Evolutionary conservation across 2,113 vertebrate species (phyloP), one percentile per base, ranked within the genome.

Genomic region (Muntiacus muntjak): DNA sequence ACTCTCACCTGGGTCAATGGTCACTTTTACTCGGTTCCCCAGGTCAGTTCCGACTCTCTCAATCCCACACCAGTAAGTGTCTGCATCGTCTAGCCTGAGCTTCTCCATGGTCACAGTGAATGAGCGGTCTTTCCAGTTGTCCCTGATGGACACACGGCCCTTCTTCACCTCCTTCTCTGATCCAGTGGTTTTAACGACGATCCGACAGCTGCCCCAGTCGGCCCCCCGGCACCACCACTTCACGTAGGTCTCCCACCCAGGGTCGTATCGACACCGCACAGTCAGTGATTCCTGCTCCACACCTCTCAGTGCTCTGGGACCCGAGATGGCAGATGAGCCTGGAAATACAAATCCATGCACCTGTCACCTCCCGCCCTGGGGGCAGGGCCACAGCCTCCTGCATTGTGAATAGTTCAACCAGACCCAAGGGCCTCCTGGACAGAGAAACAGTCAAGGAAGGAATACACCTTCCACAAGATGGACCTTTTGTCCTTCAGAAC

Each of bases 171-270:
- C 0, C 0, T 2, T 0, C 23, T 90, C 33, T 0, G 90, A 19
- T 1, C 0, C 8, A 0, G 0, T 2, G 33, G 97, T 98, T 67
- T 2, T 0, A 74, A 98, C 0, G 1, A 97, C 7, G 9, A 81
- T 0, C 0, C 0, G 1, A 28, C 98, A 98, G 10, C 0, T 0
- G 0, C 0, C 0, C 94, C 71, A 83, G 0, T 0, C 0, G 19
- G 55, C n/a, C 25, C 97, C 98, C 74, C 0, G 96, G 60, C 98
- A 98, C 98, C 98, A 98, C 40, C 78, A 98, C 60, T 98, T 98
- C 2, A 0, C 0, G 1, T 81, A 0, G 0, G 0, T 0, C 74
- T 60, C 12, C 26, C 43, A 97, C 0, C 0, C 0, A 16, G 1
- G 0, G 1, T 0, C 0, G 1, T 98, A 98, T 1, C 0, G 0